These are phyloP conservation scores for Loripinus fragilis DNA, from an alignment of 2,888 invertebrate species.

Conservation along the genomic window DNA sequence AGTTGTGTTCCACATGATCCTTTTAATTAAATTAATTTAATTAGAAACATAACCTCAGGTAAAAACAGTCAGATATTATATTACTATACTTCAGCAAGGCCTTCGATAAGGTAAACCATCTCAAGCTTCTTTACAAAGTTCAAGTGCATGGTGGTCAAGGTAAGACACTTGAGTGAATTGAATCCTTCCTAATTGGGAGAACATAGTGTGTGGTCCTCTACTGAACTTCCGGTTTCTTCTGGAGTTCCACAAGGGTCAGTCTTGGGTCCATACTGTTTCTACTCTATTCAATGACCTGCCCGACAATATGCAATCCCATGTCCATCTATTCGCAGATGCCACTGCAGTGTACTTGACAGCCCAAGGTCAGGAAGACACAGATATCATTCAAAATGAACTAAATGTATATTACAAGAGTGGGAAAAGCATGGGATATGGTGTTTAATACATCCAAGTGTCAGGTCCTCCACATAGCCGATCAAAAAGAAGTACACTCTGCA, in stretches of 20 bases:
- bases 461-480: constrained; percentile 24
- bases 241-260: constrained; percentile 36
- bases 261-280: constrained; percentile 18
- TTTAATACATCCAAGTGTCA: constrained; percentile 31
- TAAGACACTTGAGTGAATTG: constrained; percentile 15
- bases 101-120: constrained; percentile 31
- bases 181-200: constrained; percentile 25
- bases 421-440: constrained; percentile 26
- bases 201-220: constrained; percentile 19
- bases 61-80: constrained; percentile 30
- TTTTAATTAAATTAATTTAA: no score
- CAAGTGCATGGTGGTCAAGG: constrained; percentile 21
- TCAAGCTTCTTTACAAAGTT: constrained; percentile 23
- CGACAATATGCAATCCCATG: constrained; percentile 6
- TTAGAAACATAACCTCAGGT: constrained; percentile 22
- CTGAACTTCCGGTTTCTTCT: constrained; percentile 20
- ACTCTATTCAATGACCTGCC: constrained; percentile 17
- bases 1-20: no score
- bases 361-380: neutral
- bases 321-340: constrained; percentile 32
- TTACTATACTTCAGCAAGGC: constrained; percentile 38
- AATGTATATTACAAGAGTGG: constrained; percentile 22
- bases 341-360: constrained; percentile 28
- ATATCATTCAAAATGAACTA: constrained; percentile 18
- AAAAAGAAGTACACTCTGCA: constrained; percentile 12